Conservation (phyloP, 2,888 invertebrate species). For the Protophormia terraenovae region DNA sequence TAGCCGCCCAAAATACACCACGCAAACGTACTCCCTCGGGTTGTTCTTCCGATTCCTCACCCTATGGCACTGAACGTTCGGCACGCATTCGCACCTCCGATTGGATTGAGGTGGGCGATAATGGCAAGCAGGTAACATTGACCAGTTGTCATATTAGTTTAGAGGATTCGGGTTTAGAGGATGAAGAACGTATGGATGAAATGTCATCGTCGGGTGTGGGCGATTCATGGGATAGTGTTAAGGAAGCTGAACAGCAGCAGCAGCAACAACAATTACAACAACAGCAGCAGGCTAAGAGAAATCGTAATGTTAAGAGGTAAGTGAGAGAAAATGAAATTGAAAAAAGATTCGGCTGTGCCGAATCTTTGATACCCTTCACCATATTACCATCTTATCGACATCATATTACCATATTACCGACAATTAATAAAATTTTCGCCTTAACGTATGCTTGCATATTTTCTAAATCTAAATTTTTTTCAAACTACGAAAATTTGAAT, state of each 20-base stretch:
- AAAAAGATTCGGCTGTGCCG: too few species aligned
- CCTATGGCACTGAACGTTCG: slow-evolving; percentile 80
- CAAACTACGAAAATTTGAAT: too few species aligned
- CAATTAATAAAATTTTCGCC: too few species aligned
- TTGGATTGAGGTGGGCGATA: slow-evolving; percentile 83
- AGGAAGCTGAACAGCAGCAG: slow-evolving; percentile 77
- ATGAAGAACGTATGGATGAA: slow-evolving; percentile 81
- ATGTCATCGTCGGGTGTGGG: slow-evolving; percentile 81
- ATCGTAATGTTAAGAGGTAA: slow-evolving; percentile 77
- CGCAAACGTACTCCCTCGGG: slow-evolving; percentile 80
- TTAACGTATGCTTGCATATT: too few species aligned
- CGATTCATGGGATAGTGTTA: slow-evolving; percentile 81
- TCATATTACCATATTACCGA: too few species aligned
- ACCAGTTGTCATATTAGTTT: slow-evolving; percentile 84
- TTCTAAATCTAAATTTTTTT: too few species aligned
- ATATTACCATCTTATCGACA: too few species aligned
- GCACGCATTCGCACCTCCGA: slow-evolving; percentile 82
- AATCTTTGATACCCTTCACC: too few species aligned
- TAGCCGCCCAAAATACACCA: slow-evolving; percentile 67
- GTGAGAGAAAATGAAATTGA: too few species aligned
- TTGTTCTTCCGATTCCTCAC: slow-evolving; percentile 81
- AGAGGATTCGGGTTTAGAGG: slow-evolving; percentile 82
- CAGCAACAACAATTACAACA: slow-evolving; percentile 66
- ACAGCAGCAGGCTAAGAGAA: slow-evolving; percentile 73
- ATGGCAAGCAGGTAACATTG: slow-evolving; percentile 83